Evolutionary conservation across 2,113 vertebrate species (phyloP), one percentile per base, ranked within the genome.

Genomic region (Prietella phreatophila): DNA sequence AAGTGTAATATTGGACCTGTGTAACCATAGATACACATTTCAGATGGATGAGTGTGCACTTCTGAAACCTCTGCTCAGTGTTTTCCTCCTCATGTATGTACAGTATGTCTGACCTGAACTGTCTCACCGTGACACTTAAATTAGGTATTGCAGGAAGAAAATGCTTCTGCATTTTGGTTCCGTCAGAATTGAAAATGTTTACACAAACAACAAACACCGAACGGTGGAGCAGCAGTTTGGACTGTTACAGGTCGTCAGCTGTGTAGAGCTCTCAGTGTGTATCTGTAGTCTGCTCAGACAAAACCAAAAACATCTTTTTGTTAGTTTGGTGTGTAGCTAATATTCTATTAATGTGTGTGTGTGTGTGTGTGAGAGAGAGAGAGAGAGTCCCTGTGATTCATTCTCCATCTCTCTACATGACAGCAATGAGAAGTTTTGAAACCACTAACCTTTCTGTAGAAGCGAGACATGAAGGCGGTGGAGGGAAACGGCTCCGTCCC

Each of bases 331-430:
- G 33, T 36, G 55, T 82, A 61, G 80, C 17, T 61, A 47, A 63
- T 42, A n/a, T 63, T 79, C 20, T 79, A 30, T 53, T 30, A 19
- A 55, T 19, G 76, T 79, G 76, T n/a, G 76, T 79, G 76, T 76
- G 39, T 76, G 27, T 65, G 15, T 69, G 65, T 39, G 69, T 71
- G 67, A 36, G 67, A 50, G 73, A 27, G 73, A 53, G 75, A n/a
- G 75, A 8, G 50, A 3, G 47, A 15, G 27, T 55, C 50, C 30
- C 15, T 19, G 76, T 58, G 55, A 81, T 33, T 20, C 14, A 17
- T 27, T 22, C n/a, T 55, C 14, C 33, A 30, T 22, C 30, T 36
- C 30, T 33, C 17, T 81, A 58, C 55, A 58, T 36, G 79, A 81
- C 79, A 14, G 53, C 0, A 9, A 20, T 11, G 27, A 80, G 75